These are phyloP conservation scores for Leptodactylus fuscus DNA, from an alignment of 2,113 vertebrate species.

Conservation along the genomic window DNA sequence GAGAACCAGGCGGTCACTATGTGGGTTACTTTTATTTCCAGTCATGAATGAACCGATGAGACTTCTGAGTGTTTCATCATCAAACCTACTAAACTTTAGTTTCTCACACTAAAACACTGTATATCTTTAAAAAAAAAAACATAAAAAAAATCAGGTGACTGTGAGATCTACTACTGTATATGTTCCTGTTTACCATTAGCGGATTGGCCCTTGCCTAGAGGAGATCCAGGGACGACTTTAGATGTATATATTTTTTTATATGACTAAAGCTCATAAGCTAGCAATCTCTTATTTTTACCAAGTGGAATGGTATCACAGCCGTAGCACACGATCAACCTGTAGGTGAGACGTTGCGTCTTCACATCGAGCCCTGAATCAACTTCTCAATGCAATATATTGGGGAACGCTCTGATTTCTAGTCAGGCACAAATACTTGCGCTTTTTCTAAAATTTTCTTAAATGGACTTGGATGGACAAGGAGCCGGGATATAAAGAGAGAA, in stretches of 20 bases:
- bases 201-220: background rate
- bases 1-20: background rate
- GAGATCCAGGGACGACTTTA: slow-evolving; percentile 13
- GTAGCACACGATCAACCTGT: background rate
- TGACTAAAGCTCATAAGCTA: slow-evolving; percentile 3
- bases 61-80: background rate
- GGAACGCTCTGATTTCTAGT: background rate
- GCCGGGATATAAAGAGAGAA: background rate
- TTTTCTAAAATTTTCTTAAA: background rate
- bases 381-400: slow-evolving; percentile 42
- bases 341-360: background rate
- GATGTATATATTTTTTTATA: slow-evolving; percentile 49
- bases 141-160: background rate
- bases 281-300: background rate
- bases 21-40: background rate
- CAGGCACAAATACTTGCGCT: background rate
- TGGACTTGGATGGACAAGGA: background rate
- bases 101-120: background rate
- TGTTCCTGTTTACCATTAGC: background rate
- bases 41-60: background rate
- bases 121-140: background rate
- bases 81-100: background rate
- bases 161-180: background rate
- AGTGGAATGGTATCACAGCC: slow-evolving; percentile 30
- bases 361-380: background rate